Conservation (phyloP, 2,888 invertebrate genomes). For the Morpho helenor region DNA sequence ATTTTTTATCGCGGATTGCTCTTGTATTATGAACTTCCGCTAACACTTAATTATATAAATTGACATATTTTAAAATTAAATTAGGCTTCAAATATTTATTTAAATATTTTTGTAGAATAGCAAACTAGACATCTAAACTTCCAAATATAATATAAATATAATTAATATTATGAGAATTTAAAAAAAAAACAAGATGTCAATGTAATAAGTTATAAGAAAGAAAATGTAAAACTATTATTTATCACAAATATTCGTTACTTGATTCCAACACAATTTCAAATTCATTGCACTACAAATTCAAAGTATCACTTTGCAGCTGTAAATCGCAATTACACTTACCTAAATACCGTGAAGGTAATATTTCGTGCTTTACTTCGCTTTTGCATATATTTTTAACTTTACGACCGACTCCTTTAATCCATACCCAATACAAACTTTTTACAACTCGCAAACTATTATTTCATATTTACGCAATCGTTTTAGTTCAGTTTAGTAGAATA, state of each 20-base stretch:
- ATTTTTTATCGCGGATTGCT: too few relatives aligned
- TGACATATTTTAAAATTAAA: too few relatives aligned
- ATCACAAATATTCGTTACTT: background rate
- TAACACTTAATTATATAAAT: too few relatives aligned
- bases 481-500: conserved; percentile 35
- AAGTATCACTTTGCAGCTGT: conserved; percentile 17
- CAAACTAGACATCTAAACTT: too few relatives aligned
- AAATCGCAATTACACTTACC: conserved; percentile 20
- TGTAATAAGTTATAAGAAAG: too few relatives aligned
- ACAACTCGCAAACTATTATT: conserved; percentile 27
- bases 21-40: too few relatives aligned
- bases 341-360: conserved; percentile 20
- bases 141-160: too few relatives aligned
- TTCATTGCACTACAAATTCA: conserved; percentile 11
- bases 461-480: conserved; percentile 31
- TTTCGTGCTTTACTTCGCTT: conserved; percentile 19
- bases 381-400: conserved; percentile 21
- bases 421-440: conserved; percentile 23
- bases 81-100: too few relatives aligned
- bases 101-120: too few relatives aligned
- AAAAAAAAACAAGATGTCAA: background rate
- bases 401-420: conserved; percentile 17
- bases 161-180: too few relatives aligned
- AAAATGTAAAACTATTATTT: too few relatives aligned
- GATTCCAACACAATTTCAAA: conserved; percentile 4